Percentiles rank a stretch among this genome's conserved stretches.
These are phyloP conservation scores for Orthosia incerta DNA, from an alignment of 2,888 invertebrate species.

Conservation along the genomic window DNA sequence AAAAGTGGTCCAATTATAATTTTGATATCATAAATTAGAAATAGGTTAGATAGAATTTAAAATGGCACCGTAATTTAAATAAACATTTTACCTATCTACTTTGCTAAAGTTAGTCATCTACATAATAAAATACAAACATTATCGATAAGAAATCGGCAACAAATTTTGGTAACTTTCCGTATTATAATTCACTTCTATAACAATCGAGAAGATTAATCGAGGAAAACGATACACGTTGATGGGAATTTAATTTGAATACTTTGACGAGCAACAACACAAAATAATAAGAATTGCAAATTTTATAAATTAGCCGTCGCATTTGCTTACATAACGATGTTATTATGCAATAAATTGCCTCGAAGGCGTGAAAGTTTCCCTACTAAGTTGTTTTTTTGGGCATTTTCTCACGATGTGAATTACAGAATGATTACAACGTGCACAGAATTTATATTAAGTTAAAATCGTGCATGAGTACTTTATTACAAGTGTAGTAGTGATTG, in stretches of 20 bases:
- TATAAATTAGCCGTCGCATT: conserved; percentile 42
- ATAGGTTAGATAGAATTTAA: conserved; percentile 40
- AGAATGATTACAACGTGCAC: conserved; percentile 34
- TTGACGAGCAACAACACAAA: conserved; percentile 39
- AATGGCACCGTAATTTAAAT: conserved; percentile 59
- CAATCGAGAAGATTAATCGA: conserved; percentile 33
- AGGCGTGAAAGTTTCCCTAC: conserved; percentile 49
- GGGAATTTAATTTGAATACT: conserved; percentile 41
- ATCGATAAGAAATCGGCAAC: conserved; percentile 38
- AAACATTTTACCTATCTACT: conserved; percentile 26
- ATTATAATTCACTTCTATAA: conserved; percentile 39
- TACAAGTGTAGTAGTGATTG: conserved; percentile 36
- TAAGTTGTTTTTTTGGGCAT: conserved; percentile 39
- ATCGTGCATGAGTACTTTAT: conserved; percentile 42
- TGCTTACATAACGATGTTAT: conserved; percentile 47
- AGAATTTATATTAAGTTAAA: conserved; percentile 40
- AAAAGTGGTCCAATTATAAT: conserved; percentile 55
- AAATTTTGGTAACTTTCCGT: conserved; percentile 50
- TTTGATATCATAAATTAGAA: conserved; percentile 28
- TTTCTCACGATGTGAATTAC: conserved; percentile 48
- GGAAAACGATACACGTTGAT: conserved; percentile 25
- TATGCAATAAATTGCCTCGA: conserved; percentile 43
- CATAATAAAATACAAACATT: conserved; percentile 40
- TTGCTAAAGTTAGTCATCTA: conserved; percentile 33
- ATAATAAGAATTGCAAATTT: conserved; percentile 58